A percentile compares a stretch with the other conserved stretches of the same genome.
Evolutionary conservation across 2,113 vertebrate species (phyloP).

Genomic region (Engystomops pustulosus): DNA sequence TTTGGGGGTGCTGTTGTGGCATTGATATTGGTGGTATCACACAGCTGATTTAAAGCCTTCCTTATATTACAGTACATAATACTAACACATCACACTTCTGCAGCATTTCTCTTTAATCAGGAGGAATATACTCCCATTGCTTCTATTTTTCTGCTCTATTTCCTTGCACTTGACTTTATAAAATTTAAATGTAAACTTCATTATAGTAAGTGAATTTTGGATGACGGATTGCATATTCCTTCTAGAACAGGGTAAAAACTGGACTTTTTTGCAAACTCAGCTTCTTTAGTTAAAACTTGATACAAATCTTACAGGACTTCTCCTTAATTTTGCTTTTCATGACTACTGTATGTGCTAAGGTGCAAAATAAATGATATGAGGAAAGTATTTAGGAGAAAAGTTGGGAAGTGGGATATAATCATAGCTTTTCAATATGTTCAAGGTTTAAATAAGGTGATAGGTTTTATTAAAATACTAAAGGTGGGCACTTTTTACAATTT

Average conservation of each 20-base stretch:
- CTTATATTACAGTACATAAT: too few species aligned
- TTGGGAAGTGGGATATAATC: too few species aligned
- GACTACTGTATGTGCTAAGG: too few species aligned
- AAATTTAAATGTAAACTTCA: slow-evolving; percentile 16
- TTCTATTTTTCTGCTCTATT: not conserved
- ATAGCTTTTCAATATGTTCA: too few species aligned
- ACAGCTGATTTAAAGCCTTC: too few species aligned
- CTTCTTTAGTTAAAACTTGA: not conserved
- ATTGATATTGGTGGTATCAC: too few species aligned
- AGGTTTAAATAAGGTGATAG: too few species aligned
- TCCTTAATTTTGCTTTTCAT: not conserved
- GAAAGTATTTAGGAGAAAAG: too few species aligned
- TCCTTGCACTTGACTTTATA: not conserved
- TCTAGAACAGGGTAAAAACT: not conserved
- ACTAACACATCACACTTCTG: not conserved
- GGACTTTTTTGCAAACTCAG: not conserved
- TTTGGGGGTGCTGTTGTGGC: too few species aligned
- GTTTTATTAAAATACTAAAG: too few species aligned
- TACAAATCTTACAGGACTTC: not conserved
- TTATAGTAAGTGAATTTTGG: not conserved
- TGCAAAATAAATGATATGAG: too few species aligned
- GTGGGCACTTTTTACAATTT: too few species aligned
- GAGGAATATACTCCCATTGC: not conserved
- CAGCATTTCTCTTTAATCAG: not conserved
- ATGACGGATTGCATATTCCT: not conserved